These are phyloP conservation scores for Phoxinus phoxinus DNA, from an alignment of 2,113 vertebrate species.

Conservation along the genomic window DNA sequence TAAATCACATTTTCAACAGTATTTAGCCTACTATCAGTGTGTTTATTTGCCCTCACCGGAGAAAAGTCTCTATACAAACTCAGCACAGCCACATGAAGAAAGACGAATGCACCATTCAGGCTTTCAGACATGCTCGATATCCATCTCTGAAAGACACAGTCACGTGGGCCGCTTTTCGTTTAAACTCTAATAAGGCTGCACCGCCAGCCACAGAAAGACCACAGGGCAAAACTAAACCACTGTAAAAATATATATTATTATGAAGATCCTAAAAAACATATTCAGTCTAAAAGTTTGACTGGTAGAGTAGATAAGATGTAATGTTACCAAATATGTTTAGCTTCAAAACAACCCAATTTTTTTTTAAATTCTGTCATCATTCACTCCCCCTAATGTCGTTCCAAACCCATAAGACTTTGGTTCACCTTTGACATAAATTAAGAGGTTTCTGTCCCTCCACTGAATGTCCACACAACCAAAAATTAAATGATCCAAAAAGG, in stretches of 20 bases:
- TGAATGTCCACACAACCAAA: too few relatives aligned
- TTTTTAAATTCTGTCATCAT: too few relatives aligned
- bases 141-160: slow-evolving; percentile 27
- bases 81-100: slow-evolving; percentile 14
- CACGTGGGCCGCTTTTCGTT: slow-evolving; percentile 5
- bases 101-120: slow-evolving; percentile 39
- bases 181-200: not conserved
- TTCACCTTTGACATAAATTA: too few relatives aligned
- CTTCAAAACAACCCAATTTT: not conserved
- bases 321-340: not conserved
- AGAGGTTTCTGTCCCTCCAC: too few relatives aligned
- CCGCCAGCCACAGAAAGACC: not conserved
- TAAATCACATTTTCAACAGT: not conserved
- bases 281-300: not conserved
- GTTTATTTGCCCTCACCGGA: not conserved
- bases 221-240: not conserved
- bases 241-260: not conserved
- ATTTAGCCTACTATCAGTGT: not conserved
- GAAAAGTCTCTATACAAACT: not conserved
- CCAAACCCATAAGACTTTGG: too few relatives aligned
- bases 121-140: slow-evolving; percentile 38
- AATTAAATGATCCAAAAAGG: too few relatives aligned
- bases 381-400: too few relatives aligned
- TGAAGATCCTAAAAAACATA: not conserved
- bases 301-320: not conserved